phyloP scores from a whole-genome alignment of 2,888 invertebrate genomes.

The Drosophila basisetae region DNA sequence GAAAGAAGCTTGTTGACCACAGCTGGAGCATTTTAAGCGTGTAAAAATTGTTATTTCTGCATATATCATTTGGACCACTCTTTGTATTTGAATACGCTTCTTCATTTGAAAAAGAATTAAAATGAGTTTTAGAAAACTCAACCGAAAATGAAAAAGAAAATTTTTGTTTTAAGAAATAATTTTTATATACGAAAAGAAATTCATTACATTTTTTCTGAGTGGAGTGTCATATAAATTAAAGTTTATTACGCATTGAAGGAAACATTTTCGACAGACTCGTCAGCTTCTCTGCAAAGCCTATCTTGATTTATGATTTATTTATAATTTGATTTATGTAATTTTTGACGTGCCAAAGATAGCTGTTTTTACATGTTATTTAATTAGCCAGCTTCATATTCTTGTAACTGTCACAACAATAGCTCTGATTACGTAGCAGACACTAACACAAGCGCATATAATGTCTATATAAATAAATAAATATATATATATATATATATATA shows the following conservation, averaged over 20 bases:
- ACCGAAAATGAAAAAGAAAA: background rate
- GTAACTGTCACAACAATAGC: constrained; percentile 21
- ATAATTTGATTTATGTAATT: background rate
- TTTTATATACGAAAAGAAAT: background rate
- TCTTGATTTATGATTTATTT: background rate
- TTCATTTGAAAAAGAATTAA: background rate
- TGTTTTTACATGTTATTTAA: constrained; percentile 7
- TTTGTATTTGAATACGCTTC: background rate
- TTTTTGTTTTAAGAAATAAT: background rate
- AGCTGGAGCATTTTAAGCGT: background rate
- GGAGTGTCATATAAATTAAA: background rate
- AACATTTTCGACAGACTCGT: background rate
- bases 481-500: background rate
- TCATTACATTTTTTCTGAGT: background rate
- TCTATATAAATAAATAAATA: background rate
- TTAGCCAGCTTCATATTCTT: constrained; percentile 4
- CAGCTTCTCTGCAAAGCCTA: background rate
- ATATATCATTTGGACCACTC: background rate
- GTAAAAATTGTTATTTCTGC: background rate
- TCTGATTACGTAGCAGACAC: background rate
- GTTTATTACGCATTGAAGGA: background rate
- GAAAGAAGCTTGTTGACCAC: background rate
- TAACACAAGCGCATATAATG: background rate
- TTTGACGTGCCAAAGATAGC: background rate
- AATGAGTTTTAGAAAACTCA: background rate